Conservation (phyloP, 2,113 vertebrate genomes). For the Otus sunia region DNA sequence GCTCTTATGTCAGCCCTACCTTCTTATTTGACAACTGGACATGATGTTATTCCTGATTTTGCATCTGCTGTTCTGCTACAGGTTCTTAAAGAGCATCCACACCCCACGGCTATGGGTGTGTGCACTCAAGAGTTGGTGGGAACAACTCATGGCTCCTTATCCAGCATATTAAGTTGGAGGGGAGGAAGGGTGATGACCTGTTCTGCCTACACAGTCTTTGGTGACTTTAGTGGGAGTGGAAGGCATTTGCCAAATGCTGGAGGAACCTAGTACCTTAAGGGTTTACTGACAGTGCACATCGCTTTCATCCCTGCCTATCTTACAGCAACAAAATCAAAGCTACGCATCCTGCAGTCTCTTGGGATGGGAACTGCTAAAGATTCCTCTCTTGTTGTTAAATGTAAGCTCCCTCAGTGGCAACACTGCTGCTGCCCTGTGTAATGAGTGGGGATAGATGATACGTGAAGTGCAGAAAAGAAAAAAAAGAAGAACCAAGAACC, state of each 20-base stretch:
- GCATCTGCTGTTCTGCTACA: background rate
- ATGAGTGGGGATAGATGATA: background rate
- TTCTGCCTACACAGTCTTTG: background rate
- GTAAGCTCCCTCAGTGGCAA: conserved; percentile 19
- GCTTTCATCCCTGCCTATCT: conserved; percentile 48
- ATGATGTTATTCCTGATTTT: background rate
- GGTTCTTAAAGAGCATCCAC: background rate
- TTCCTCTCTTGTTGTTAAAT: conserved; percentile 14
- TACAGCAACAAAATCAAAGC: conserved; percentile 45
- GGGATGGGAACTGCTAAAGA: conserved; percentile 1
- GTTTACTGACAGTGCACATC: background rate
- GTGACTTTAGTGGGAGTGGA: background rate
- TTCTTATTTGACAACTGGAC: background rate
- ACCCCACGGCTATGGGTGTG: background rate
- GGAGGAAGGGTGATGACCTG: background rate
- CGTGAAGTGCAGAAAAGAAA: background rate
- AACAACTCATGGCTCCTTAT: background rate
- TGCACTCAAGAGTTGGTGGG: background rate
- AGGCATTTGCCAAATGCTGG: background rate
- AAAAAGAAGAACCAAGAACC: background rate
- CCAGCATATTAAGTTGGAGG: background rate
- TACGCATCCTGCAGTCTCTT: background rate
- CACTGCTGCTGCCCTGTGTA: background rate
- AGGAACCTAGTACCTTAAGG: background rate
- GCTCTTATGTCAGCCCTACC: background rate